phyloP scores from a whole-genome alignment of 2,113 vertebrate species.

The Dicrurus megarhynchus region DNA sequence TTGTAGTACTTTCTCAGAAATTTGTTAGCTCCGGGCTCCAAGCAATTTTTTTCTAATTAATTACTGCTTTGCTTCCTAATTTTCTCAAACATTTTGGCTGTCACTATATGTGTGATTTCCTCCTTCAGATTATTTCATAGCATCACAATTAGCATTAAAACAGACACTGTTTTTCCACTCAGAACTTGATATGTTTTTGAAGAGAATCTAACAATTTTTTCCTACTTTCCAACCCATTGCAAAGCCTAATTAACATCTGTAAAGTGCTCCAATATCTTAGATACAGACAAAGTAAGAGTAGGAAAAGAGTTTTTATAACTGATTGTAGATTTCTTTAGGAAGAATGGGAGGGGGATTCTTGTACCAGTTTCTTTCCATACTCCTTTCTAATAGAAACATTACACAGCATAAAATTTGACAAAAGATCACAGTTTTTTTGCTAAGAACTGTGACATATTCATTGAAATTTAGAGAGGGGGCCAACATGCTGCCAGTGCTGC shows the following conservation, averaged over 20 bases:
- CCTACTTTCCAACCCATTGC: not conserved
- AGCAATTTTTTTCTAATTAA: not conserved
- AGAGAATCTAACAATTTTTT: not conserved
- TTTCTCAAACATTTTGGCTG: not conserved
- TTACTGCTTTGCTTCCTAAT: not conserved
- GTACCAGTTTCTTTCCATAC: not conserved
- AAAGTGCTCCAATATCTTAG: not conserved
- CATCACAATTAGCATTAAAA: not conserved
- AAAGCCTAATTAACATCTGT: not conserved
- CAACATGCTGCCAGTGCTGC: not conserved
- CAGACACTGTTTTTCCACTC: not conserved
- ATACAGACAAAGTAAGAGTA: not conserved
- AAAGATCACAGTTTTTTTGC: not conserved
- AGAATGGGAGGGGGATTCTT: not conserved
- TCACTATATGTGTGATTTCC: not conserved
- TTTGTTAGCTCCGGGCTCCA: not conserved
- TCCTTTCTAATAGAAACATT: constrained; percentile 15
- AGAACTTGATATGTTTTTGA: not conserved
- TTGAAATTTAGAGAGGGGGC: not conserved
- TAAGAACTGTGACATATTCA: not conserved
- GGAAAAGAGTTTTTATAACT: not conserved
- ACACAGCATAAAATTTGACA: not conserved
- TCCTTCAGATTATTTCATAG: not conserved
- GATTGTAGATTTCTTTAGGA: not conserved
- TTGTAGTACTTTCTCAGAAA: not conserved